Evolutionary conservation across 2,888 invertebrate genomes (phyloP), one percentile per base, ranked within the genome.

Genomic region (Hypolimnas misippus): DNA sequence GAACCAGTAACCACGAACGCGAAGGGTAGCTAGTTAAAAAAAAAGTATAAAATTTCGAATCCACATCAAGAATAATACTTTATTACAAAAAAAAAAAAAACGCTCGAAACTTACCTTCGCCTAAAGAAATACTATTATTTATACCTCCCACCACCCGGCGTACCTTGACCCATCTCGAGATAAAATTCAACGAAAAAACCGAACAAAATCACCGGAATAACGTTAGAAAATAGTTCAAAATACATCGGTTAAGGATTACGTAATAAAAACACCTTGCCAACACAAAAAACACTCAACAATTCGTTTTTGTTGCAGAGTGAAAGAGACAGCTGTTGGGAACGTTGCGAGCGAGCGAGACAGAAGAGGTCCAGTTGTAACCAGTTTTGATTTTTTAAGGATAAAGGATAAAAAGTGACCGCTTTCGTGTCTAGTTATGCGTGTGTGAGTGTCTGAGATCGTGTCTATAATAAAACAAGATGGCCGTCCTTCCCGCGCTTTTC

Each of bases 291-390:
- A n/a, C 79, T 56, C 57, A 44, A 51, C 57, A 76, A 76, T 80
- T 72, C 69, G 81, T 85, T 87, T 88, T 89, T 89, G 89, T 89
- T 89, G 71, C 89, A 89, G 89, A 79, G 79, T 69, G 83, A 87
- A 71, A 76, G 77, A 75, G 83, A 79, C 66, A 62, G 64, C 73
- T 31, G 70, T n/a, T n/a, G n/a, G n/a, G n/a, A n/a, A n/a, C n/a
- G n/a, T n/a, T n/a, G n/a, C n/a, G n/a, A n/a, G n/a, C n/a, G n/a
- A n/a, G n/a, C n/a, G n/a, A n/a, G n/a, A n/a, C 50, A 46, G 53
- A 67, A 72, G 65, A 79, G 79, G 84, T 78, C 83, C 81, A 81
- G 80, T 79, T 73, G 66, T 82, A 87, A 59, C 89, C 82, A 76
- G 82, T 79, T 72, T 63, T 59, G 35, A 57, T 78, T 75, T 74